Percentiles rank a stretch among this genome's conserved stretches.
Conservation (phyloP, 2,888 invertebrate species). For the Ceramica pisi region DNA sequence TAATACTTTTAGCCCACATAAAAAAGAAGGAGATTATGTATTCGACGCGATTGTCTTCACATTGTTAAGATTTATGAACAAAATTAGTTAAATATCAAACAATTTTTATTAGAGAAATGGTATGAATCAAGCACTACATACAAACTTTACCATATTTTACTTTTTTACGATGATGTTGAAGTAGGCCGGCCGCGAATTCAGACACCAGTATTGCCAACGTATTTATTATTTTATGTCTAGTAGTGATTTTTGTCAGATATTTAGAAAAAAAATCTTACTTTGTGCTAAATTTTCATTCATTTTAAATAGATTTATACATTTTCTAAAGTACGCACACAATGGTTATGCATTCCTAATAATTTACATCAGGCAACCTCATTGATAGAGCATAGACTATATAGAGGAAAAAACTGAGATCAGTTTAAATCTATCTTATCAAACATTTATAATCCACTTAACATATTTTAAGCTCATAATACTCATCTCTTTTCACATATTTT, state of each 20-base stretch:
- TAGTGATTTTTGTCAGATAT: slow-evolving; percentile 21
- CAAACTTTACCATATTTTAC: slow-evolving; percentile 47
- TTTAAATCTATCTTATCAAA: slow-evolving; percentile 20
- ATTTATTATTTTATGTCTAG: slow-evolving; percentile 1
- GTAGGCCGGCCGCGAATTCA: slow-evolving; percentile 61
- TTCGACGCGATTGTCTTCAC: background rate
- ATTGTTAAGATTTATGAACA: background rate
- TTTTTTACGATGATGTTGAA: slow-evolving; percentile 32
- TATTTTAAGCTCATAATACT: slow-evolving; percentile 23
- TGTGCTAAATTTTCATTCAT: slow-evolving; percentile 20
- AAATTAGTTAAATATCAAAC: slow-evolving; percentile 38
- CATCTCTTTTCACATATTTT: background rate
- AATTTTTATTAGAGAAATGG: slow-evolving; percentile 30
- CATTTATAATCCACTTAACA: background rate
- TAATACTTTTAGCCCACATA: background rate
- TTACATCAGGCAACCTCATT: slow-evolving; percentile 31
- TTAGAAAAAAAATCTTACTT: slow-evolving; percentile 1
- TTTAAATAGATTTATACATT: background rate
- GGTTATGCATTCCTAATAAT: background rate
- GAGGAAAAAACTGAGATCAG: slow-evolving; percentile 25
- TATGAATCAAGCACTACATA: slow-evolving; percentile 53
- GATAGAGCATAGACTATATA: background rate
- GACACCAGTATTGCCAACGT: slow-evolving; percentile 36
- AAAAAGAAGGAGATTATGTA: background rate
- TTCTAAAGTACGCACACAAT: slow-evolving; percentile 4